Percentiles rank a stretch among this genome's conserved stretches.
phyloP scores from a whole-genome alignment of 2,888 invertebrate genomes.

The Gymnosoma rotundatum region DNA sequence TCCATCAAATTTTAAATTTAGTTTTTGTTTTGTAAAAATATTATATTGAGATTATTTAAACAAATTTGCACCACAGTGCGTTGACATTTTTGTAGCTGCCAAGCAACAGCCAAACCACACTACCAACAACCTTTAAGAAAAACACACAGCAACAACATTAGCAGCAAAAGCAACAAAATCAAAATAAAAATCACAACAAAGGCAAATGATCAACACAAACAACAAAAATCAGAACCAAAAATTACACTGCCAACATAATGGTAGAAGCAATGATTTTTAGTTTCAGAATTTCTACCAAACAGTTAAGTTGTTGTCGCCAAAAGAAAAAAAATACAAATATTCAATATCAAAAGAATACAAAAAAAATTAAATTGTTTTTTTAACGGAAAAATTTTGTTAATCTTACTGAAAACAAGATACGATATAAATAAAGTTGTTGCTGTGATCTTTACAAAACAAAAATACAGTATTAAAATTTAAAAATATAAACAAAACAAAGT shows the following conservation, averaged over 20 bases:
- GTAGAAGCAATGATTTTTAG: slow-evolving; percentile 72
- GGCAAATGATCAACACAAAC: slow-evolving; percentile 55
- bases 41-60: background rate
- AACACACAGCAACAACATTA: slow-evolving; percentile 24
- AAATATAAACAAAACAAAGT: slow-evolving; percentile 27
- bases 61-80: slow-evolving; percentile 32
- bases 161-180: slow-evolving; percentile 21
- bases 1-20: background rate
- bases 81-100: slow-evolving; percentile 10
- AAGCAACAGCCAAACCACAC: slow-evolving; percentile 35
- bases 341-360: slow-evolving; percentile 24
- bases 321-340: slow-evolving; percentile 11
- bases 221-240: slow-evolving; percentile 44
- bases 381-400: slow-evolving; percentile 16
- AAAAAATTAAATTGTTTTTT: slow-evolving; percentile 5
- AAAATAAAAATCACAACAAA: slow-evolving; percentile 45
- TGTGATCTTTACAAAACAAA: background rate
- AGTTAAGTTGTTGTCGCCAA: slow-evolving; percentile 77
- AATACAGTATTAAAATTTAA: slow-evolving; percentile 34
- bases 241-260: slow-evolving; percentile 21
- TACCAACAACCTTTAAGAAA: slow-evolving; percentile 48
- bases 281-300: slow-evolving; percentile 77
- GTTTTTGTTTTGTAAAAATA: background rate
- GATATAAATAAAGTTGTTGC: slow-evolving; percentile 18
- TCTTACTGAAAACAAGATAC: background rate